A percentile compares a stretch with the other conserved stretches of the same genome.
Conservation (phyloP, 2,888 invertebrate species). For the Ophraella communa region DNA sequence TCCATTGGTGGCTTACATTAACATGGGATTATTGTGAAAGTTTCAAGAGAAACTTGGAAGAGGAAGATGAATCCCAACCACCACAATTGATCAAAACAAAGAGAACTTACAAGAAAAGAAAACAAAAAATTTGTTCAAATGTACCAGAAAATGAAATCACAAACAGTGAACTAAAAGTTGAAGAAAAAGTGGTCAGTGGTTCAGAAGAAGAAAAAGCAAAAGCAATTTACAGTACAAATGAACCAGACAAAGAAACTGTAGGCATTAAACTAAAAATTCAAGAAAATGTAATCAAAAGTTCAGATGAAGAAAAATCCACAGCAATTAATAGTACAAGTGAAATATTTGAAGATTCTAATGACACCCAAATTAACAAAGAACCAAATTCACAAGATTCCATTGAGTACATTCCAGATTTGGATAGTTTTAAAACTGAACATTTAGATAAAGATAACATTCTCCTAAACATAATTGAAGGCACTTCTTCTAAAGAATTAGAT, state of each 20-base stretch:
- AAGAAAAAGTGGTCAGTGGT: not conserved
- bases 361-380: not conserved
- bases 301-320: conserved; percentile 1
- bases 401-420: not conserved
- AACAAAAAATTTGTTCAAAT: conserved; percentile 5
- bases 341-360: not conserved
- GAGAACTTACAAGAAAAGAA: conserved; percentile 13
- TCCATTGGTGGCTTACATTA: conserved; percentile 51
- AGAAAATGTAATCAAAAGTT: conserved; percentile 12
- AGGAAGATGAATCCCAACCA: conserved; percentile 32
- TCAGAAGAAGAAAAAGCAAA: not conserved
- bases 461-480: conserved; percentile 27
- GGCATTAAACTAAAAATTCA: not conserved
- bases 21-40: conserved; percentile 54
- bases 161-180: not conserved
- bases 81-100: conserved; percentile 19
- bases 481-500: not conserved
- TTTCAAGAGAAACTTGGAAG: conserved; percentile 43
- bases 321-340: not conserved
- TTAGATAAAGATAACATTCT: conserved; percentile 18
- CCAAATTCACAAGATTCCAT: not conserved
- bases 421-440: not conserved
- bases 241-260: no score
- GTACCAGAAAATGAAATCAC: not conserved
- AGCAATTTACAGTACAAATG: conserved; percentile 14